Evolutionary conservation across 2,113 vertebrate genomes (phyloP), one percentile per base, ranked within the genome.

Genomic region (Craseonycteris thonglongyai): DNA sequence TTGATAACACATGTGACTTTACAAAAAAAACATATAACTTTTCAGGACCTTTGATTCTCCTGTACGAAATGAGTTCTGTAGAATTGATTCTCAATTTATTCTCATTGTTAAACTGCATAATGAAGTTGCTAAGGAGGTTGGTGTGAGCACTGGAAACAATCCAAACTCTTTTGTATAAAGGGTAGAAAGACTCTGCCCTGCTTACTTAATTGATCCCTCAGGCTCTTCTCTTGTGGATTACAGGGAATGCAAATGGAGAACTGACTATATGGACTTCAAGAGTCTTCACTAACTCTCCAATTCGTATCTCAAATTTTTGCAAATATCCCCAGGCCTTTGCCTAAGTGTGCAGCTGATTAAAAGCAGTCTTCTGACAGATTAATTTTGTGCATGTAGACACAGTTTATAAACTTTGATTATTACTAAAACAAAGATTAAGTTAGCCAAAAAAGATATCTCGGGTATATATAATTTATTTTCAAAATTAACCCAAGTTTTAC

Each of bases 131-230:
- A 24, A 81, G 28, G 80, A 61, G 26, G 3, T 26, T 74, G 63
- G 4, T 30, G 19, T 28, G 19, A 63, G 40, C 12, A 30, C 6
- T 28, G 21, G 7, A 51, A 49, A 40, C 6, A 35, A 74, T n/a
- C 6, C 3, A 26, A 51, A n/a, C 61, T 69, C 14, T 58, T 79
- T 33, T 58, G 28, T 19, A 58, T 5, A 19, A 87, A 71, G 5
- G 10, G 0, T 13, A 2, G 35, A 42, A 2, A 6, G 1, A 6
- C 12, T 42, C 21, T 6, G 3, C 22, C 0, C 2, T 42, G 12
- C 26, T 33, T 54, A 0, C 15, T 10, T 19, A 3, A 9, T 42
- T 19, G 7, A 0, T 6, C 19, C 33, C 9, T n/a, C 1, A 1
- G 2, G 9, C 22, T 49, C 21, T 47, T 71, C 38, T 47, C 13